phyloP scores from a whole-genome alignment of 2,113 vertebrate genomes.

The Sylvilagus bachmani region DNA sequence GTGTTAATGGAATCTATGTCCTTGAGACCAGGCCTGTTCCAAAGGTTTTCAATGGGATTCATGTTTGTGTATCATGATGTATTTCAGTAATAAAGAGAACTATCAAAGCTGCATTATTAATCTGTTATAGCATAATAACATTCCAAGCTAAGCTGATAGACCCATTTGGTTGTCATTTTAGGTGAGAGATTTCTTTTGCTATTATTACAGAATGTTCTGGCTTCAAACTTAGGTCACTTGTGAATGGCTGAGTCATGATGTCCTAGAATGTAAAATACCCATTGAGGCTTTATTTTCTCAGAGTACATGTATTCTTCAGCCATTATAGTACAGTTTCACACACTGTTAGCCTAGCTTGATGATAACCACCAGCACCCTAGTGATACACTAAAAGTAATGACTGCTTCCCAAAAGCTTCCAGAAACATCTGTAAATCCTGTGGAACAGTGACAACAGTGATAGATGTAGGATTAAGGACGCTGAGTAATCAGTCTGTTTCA shows the following conservation, averaged over 20 bases:
- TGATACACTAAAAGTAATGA: conserved; percentile 49
- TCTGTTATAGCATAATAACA: conserved; percentile 29
- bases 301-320: conserved; percentile 47
- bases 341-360: conserved; percentile 33
- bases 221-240: conserved; percentile 50
- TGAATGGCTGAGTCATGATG: conserved; percentile 49
- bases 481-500: neutral
- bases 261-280: conserved; percentile 36
- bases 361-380: neutral
- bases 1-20: neutral
- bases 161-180: conserved; percentile 39
- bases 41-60: conserved; percentile 39
- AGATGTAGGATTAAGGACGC: neutral
- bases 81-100: conserved; percentile 48
- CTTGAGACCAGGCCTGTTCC: neutral
- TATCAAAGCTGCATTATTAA: conserved; percentile 40
- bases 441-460: neutral
- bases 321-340: conserved; percentile 29
- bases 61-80: conserved; percentile 1
- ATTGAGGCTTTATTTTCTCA: conserved; percentile 46
- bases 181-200: conserved; percentile 55
- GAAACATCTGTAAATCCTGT: neutral
- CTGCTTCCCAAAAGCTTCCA: conserved; percentile 31
- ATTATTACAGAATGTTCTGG: neutral
- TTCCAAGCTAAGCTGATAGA: neutral